Evolutionary conservation across 2,113 vertebrate genomes (phyloP).

Genomic region (Pipa parva): DNA sequence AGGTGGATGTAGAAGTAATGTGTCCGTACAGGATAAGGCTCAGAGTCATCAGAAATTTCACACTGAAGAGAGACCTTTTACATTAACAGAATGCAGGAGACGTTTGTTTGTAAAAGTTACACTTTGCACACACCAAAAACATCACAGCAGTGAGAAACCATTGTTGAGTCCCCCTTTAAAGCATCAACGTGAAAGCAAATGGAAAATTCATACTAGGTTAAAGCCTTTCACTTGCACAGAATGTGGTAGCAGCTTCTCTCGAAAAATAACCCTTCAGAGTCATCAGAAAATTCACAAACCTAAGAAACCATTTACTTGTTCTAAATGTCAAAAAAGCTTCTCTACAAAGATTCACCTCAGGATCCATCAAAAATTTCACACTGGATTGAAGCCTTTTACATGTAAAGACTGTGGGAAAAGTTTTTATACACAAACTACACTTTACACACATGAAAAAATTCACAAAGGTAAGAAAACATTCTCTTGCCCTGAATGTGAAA

Average conservation of each 20-base stretch:
- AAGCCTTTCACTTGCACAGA: too few species aligned
- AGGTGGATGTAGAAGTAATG: slow-evolving; percentile 66
- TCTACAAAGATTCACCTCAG: too few species aligned
- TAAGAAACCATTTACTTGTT: too few species aligned
- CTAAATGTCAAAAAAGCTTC: too few species aligned
- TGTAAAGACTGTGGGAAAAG: too few species aligned
- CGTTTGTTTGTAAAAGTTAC: slow-evolving; percentile 63
- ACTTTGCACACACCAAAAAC: slow-evolving; percentile 38
- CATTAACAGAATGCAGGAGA: slow-evolving; percentile 52
- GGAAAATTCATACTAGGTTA: slow-evolving; percentile 6
- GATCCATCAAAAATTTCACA: too few species aligned
- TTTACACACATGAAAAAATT: slow-evolving; percentile 9
- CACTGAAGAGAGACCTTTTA: slow-evolving; percentile 53
- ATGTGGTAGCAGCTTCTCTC: too few species aligned
- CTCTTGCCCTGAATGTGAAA: slow-evolving; percentile 2
- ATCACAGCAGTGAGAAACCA: slow-evolving; percentile 36
- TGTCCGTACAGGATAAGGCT: slow-evolving; percentile 65
- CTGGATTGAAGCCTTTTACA: too few species aligned
- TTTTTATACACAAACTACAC: slow-evolving; percentile 10
- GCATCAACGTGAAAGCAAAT: slow-evolving; percentile 50
- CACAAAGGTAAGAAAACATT: slow-evolving; percentile 21
- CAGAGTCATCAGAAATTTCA: slow-evolving; percentile 70
- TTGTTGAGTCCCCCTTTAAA: slow-evolving; percentile 55
- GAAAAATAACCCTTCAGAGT: too few species aligned
- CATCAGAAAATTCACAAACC: too few species aligned